These are phyloP conservation scores for Caenorhabditis remanei DNA, from an alignment of 1,140 invertebrate species.

Conservation along the genomic window DNA sequence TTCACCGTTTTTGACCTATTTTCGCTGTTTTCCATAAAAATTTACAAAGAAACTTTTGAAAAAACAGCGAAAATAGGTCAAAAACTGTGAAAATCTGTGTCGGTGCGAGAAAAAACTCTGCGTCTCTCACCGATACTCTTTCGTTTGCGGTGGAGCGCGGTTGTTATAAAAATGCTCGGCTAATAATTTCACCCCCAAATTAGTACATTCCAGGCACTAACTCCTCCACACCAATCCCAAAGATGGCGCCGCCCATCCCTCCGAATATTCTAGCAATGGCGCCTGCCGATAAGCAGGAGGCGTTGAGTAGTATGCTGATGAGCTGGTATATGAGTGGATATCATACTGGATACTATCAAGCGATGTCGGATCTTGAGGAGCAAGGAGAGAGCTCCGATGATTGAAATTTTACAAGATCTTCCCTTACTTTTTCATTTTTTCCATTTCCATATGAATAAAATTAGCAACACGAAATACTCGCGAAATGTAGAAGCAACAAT, in stretches of 20 bases:
- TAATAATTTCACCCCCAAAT: too few species aligned
- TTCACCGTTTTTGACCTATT: too few species aligned
- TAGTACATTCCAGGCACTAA: background rate
- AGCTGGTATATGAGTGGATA: conserved; percentile 66
- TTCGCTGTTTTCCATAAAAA: background rate
- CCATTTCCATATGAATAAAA: too few species aligned
- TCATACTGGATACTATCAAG: conserved; percentile 62
- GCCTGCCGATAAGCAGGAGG: conserved; percentile 19
- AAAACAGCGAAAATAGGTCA: too few species aligned
- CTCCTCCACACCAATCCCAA: conserved; percentile 17
- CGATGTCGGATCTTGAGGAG: background rate
- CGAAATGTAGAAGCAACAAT: too few species aligned
- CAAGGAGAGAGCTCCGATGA: background rate
- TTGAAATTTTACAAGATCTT: background rate
- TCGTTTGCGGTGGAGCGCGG: too few species aligned
- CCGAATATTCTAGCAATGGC: conserved; percentile 2
- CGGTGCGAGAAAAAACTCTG: too few species aligned
- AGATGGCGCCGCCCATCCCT: conserved; percentile 56
- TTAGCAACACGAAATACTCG: too few species aligned
- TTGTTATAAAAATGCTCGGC: too few species aligned
- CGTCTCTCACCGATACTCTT: too few species aligned
- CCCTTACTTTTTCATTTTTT: background rate
- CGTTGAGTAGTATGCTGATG: conserved; percentile 59
- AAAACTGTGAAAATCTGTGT: too few species aligned
- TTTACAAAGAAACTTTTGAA: too few species aligned